These are phyloP conservation scores for Phrynocephalus versicolor DNA, from an alignment of 2,113 vertebrate genomes.

Conservation along the genomic window DNA sequence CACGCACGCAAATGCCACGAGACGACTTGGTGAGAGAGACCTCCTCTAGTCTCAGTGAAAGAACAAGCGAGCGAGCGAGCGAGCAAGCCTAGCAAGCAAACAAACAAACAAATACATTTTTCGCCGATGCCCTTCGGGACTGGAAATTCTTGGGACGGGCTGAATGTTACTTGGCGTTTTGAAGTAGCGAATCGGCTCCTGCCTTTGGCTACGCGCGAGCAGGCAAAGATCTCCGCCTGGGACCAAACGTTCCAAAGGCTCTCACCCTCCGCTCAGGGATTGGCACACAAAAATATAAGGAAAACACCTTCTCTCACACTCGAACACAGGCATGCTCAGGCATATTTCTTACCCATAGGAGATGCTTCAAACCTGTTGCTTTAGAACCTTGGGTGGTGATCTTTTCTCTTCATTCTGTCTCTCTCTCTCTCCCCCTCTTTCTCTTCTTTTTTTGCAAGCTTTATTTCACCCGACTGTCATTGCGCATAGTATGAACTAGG, in stretches of 20 bases:
- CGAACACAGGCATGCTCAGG: background rate
- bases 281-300: slow-evolving; percentile 25
- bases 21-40: slow-evolving; percentile 70
- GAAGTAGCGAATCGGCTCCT: slow-evolving; percentile 25
- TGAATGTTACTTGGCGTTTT: slow-evolving; percentile 46
- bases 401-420: background rate
- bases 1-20: background rate
- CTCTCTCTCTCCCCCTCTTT: background rate
- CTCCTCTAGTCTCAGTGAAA: slow-evolving; percentile 34
- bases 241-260: background rate
- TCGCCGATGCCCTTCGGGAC: background rate
- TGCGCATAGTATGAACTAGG: background rate
- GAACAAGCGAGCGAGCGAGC: slow-evolving; percentile 63
- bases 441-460: background rate
- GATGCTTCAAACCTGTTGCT: slow-evolving; percentile 67
- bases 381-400: background rate
- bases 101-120: background rate
- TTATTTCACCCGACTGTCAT: slow-evolving; percentile 22
- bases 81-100: too few species aligned
- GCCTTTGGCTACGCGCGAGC: slow-evolving; percentile 25
- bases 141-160: background rate
- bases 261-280: background rate
- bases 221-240: background rate
- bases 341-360: background rate
- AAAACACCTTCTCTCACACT: background rate